Conservation (phyloP, 1,140 invertebrate genomes). For the Sipha flava region DNA sequence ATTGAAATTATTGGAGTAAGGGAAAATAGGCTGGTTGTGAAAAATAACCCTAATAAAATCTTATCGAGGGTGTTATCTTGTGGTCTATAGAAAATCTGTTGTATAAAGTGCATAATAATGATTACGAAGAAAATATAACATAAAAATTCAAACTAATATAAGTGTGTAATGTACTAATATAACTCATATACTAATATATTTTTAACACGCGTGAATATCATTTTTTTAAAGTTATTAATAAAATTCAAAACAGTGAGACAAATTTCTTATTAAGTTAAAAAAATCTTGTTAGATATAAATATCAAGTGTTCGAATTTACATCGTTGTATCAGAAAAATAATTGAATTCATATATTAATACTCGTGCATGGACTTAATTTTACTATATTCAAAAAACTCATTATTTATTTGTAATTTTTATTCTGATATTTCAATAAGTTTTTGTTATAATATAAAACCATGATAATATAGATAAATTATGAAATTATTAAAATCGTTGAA, state of each 20-base stretch:
- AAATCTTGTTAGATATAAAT: too few species aligned
- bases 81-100: neutral
- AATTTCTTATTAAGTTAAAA: too few species aligned
- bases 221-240: too few species aligned
- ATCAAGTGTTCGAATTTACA: neutral
- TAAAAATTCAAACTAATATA: too few species aligned
- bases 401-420: neutral
- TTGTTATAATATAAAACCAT: neutral
- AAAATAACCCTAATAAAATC: neutral
- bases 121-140: neutral
- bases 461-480: neutral
- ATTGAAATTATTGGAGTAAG: neutral
- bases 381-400: neutral
- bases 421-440: neutral
- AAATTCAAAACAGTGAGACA: too few species aligned
- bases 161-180: too few species aligned
- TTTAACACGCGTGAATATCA: too few species aligned
- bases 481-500: too few species aligned
- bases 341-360: too few species aligned
- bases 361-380: neutral
- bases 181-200: too few species aligned
- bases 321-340: too few species aligned
- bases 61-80: neutral
- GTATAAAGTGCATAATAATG: neutral
- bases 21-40: neutral